phyloP scores from a whole-genome alignment of 2,797 vertebrate species.

The Eleutherodactylus coqui region DNA sequence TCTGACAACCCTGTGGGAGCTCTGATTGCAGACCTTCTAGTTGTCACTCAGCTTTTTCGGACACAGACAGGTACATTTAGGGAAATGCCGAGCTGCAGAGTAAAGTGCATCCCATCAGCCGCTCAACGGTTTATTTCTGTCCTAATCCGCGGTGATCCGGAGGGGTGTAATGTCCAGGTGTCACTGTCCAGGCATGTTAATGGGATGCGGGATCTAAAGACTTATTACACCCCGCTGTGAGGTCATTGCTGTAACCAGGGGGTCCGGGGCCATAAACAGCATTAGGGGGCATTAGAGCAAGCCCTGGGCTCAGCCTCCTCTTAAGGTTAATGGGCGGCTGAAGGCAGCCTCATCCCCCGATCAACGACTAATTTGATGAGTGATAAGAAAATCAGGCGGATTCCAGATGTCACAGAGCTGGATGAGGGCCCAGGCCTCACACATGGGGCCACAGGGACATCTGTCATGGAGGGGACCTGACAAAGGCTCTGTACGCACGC shows the following conservation, averaged over 20 bases:
- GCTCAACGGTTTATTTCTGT: neutral
- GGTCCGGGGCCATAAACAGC: neutral
- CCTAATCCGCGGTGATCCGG: neutral
- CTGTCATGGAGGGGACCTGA: too few species aligned
- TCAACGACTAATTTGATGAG: slow-evolving; percentile 11
- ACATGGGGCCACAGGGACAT: neutral
- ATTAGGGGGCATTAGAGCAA: neutral
- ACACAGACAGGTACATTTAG: too few species aligned
- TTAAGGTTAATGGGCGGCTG: slow-evolving; percentile 1
- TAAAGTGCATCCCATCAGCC: too few species aligned
- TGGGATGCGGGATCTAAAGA: neutral
- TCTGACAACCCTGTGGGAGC: too few species aligned
- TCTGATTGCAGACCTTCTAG: too few species aligned
- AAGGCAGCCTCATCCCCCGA: slow-evolving; percentile 3
- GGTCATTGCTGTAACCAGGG: neutral
- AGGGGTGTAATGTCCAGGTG: neutral
- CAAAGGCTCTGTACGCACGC: too few species aligned
- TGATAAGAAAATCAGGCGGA: slow-evolving; percentile 14
- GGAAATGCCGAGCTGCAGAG: too few species aligned
- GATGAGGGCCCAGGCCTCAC: neutral
- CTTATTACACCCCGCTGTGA: neutral
- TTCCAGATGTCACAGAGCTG: neutral
- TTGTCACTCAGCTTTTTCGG: too few species aligned
- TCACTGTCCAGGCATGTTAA: neutral
- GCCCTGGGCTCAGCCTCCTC: neutral